Conservation (phyloP, 1,140 invertebrate genomes). For the Brachystomella parvula region DNA sequence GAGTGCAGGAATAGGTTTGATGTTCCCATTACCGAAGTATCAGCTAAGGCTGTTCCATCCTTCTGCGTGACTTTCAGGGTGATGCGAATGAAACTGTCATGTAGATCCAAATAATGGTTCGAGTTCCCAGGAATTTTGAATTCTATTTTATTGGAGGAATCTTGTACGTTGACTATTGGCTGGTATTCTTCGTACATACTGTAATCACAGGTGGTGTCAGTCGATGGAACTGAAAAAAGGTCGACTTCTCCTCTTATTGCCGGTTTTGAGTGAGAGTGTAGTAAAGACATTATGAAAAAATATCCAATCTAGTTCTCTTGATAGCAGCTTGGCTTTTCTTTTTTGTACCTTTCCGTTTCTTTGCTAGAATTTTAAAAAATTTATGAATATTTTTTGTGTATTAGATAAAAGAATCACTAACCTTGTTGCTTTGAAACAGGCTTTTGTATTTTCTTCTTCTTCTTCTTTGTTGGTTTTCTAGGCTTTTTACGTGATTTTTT, state of each 20-base stretch:
- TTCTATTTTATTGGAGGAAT: conserved; percentile 20
- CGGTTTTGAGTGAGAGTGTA: background rate
- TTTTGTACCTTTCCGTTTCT: background rate
- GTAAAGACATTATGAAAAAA: background rate
- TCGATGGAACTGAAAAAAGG: background rate
- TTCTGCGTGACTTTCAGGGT: conserved; percentile 6
- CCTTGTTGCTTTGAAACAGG: no score
- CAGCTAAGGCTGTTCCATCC: conserved; percentile 14
- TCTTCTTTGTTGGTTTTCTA: background rate
- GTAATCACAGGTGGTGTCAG: conserved; percentile 6
- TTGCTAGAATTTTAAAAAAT: no score
- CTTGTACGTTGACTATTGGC: conserved; percentile 22
- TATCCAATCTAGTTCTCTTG: background rate
- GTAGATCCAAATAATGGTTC: conserved; percentile 25
- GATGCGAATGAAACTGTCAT: conserved; percentile 20
- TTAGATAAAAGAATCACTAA: no score
- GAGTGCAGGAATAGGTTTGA: conserved; percentile 17
- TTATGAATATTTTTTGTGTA: no score
- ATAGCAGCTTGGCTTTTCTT: background rate
- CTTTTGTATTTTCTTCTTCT: no score
- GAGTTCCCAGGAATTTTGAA: conserved; percentile 20
- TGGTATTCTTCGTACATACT: conserved; percentile 20
- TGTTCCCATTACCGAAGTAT: background rate
- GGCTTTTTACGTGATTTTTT: background rate
- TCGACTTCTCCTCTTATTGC: background rate